Base-by-base conservation (phyloP, 2,888 invertebrate genomes). In the Tigriopus californicus region DNA sequence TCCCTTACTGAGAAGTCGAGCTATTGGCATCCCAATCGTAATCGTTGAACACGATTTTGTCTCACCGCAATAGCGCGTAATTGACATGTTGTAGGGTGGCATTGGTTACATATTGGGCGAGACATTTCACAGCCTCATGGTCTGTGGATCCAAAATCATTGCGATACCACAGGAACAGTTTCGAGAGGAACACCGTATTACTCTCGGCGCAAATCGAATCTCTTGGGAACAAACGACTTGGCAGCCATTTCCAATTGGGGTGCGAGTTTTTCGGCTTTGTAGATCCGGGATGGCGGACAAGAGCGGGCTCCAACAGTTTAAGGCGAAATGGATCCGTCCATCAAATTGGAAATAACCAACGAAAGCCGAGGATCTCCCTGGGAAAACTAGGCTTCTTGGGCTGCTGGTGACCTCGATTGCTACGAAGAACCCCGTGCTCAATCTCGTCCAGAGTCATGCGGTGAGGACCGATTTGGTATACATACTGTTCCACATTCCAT, bases 281-380 rank as follows among this genome's bases (percentile, higher is more conserved):
- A 71, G 8, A 70, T 68, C 58, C 66, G 65, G 48, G 70, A 68
- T 3, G 68, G 68, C 20, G 71, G 71, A 59, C 71, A 70, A 15
- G 70, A 69, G 69, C 70, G 65, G 41, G 72, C 72, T 60, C 72
- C 72, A n/a, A 66, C 72, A 72, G 47, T 70, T 70, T 11, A 73
- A 64, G 18, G 72, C 71, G 67, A 73, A 72, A 63, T 73, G 72
- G 52, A 73, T 69, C 60, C 72, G 65, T 1, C 72, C 70, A 61
- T 72, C 73, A 20, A 70, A 61, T 22, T 62, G 22, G 66, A 62
- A 18, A 68, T 62, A 40, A 65, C 64, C 64, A 66, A 69, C 60
- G 66, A 65, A 25, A 67, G 33, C 42, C 71, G 63, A 1, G 69
- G 67, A 64, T 72, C 72, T 42, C 64, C 65, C 12, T 63, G 25